Evolutionary conservation across 1,140 invertebrate species (phyloP).

Genomic region (Oscheius sp.): DNA sequence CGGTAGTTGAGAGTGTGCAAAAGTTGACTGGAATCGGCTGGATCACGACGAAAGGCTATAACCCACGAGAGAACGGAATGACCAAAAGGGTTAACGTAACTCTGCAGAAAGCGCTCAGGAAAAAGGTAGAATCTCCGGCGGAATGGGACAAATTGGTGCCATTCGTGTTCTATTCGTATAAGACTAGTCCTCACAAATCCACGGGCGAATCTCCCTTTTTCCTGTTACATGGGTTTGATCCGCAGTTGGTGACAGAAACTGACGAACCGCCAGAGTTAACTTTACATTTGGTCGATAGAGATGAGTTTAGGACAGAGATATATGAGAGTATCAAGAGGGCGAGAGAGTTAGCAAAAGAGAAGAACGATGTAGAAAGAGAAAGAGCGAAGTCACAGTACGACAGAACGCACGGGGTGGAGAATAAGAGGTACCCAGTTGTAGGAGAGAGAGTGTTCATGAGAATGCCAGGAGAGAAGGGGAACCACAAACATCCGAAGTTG

Average conservation of each 20-base stretch:
- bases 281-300: not conserved
- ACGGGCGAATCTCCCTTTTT: not conserved
- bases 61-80: slow-evolving; percentile 13
- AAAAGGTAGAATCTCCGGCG: not conserved
- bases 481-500: not conserved
- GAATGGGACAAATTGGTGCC: not conserved
- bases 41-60: slow-evolving; percentile 5
- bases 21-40: not conserved
- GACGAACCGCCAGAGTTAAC: not conserved
- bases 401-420: not conserved
- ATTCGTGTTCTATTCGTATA: not conserved
- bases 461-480: not conserved
- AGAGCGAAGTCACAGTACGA: not conserved
- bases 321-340: not conserved
- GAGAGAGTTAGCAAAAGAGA: not conserved
- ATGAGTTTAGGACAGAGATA: not conserved
- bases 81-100: slow-evolving; percentile 21
- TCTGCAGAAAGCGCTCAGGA: not conserved
- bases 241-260: not conserved
- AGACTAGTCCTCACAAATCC: not conserved
- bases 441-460: not conserved
- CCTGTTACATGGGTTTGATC: not conserved
- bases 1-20: not conserved
- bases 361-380: not conserved
- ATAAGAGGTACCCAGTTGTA: not conserved